Base-by-base conservation (phyloP, 2,888 invertebrate genomes). In the Chloroclystis v-ata region DNA sequence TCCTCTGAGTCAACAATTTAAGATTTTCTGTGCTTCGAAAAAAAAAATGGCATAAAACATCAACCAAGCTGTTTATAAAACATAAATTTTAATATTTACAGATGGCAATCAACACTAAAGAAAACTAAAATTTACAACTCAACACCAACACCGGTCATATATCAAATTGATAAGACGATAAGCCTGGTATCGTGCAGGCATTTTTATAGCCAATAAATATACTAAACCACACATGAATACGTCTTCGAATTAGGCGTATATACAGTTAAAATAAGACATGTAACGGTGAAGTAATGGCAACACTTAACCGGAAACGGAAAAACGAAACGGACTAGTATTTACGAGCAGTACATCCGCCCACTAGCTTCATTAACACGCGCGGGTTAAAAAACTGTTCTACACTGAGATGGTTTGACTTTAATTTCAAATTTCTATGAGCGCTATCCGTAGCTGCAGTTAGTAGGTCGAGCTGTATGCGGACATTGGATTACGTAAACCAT, bases 311-410 rank as follows among this genome's bases (percentile, higher is more conserved):
- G 84, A 83, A 84, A 70, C 81, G 83, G 83, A 79, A 82, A 83
- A 82, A 81, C 84, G 81, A 80, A 84, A 78, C 81, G 79, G 78
- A 75, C 78, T 75, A 75, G 80, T 84, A 86, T 86, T 85, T 86
- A 86, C 84, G 84, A 82, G 71, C 78, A 61, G 70, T 58, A 78
- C 81, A 75, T 83, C 85, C 85, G 83, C 75, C 70, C 72, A 67
- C 71, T 72, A 72, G 75, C 74, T 73, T 77, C 75, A 77, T 78
- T 79, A 77, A 65, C 69, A 73, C 72, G 70, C 72, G 70, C 59
- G 59, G 65, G 72, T 70, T 20, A 70, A 72, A 68, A 63, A 59
- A 60, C 61, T 54, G 62, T 57, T 56, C 63, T 63, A 58, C 63
- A 57, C 64, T 67, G 65, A 58, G 59, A 67, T 58, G 49, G 20